Evolutionary conservation across 2,888 invertebrate species (phyloP), one percentile per base, ranked within the genome.

Genomic region (Periphyllus acericola): DNA sequence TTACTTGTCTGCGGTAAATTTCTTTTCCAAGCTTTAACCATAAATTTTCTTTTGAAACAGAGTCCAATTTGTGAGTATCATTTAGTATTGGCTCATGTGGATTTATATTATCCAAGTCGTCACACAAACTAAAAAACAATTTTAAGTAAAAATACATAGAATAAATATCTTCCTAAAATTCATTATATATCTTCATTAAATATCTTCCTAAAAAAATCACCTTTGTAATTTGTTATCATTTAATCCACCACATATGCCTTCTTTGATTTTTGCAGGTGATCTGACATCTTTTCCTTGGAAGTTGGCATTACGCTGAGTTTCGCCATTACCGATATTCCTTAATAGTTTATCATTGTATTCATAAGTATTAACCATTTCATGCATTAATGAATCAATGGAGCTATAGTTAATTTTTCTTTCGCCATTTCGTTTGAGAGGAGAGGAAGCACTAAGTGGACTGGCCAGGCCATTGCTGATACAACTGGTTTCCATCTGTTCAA

Each of bases 21-120:
- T 87, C 87, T 66, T 87, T 81, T 74, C 87, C 87, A 0, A 87
- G 74, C 74, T 87, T 87, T 9, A 87, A 81, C 87, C 87, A 87
- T 74, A 87, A 81, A 87, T 87, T 87, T 46, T 87, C 87, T 87
- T 87, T 87, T 75, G 87, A 87, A 60, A 87, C 75, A n/a, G 81
- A 87, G 11, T 87, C 87, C 19, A 87, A 81, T 60, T 87, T 87
- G 14, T 86, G 71, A 32, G 60, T 32, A 75, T 80, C 46, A 71
- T 74, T 80, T 32, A 81, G 60, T 66, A 34, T 21, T 66, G 87
- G 8, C 32, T 40, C 14, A 66, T 9, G 55, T 34, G 74, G 60
- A 11, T 32, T 55, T 40, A 46, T 29, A 32, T 81, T 87, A 40
- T 75, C 87, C n/a, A 40, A 19, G 29, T 74, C 17, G 6, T 66